Base-by-base conservation (phyloP, 1,140 invertebrate species). In the Dreissena polymorpha region DNA sequence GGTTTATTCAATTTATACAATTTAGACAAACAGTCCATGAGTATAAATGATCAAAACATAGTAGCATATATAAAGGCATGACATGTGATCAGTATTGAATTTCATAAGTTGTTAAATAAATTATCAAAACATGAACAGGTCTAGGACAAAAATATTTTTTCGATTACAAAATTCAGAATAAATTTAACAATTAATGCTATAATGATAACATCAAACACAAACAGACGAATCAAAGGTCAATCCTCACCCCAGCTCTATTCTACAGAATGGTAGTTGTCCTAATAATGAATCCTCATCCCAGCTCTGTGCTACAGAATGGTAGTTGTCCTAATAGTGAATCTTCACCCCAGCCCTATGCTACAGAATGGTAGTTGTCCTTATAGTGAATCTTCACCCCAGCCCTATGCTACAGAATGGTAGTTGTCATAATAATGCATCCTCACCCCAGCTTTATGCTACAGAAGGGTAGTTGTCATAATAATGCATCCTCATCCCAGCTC, bases 321-420 rank as follows among this genome's bases (percentile, higher is more conserved):
- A 80, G 84, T 65, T 82, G 50, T 25, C 49, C n/a, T 10, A 12
- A 73, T 65, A 16, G 18, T 63, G 90, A 93, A 96, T 96, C 90
- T 94, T 94, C 86, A 95, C 95, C 86, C 95, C 95, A 91, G 94
- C 96, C 77, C 98, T 96, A 96, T 98, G 96, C 93, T 98, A 96
- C 76, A 86, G 72, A 91, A 87, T 90, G 91, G 91, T 92, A 80
- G 84, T 65, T 82, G 50, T 25, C 49, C n/a, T 10, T 16, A 73
- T 65, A 16, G 18, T 63, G 90, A 93, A 96, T 96, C 90, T 94
- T 94, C 86, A 95, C 95, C 86, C 95, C 95, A 91, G 94, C 96
- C 77, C 98, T 96, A 96, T 98, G 96, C 93, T 98, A 96, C 76
- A 86, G 72, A 91, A 87, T 90, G 91, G 91, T 92, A 80, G 84